These are phyloP conservation scores for Xenopus laevis DNA, from an alignment of 2,113 vertebrate genomes.

Conservation along the genomic window DNA sequence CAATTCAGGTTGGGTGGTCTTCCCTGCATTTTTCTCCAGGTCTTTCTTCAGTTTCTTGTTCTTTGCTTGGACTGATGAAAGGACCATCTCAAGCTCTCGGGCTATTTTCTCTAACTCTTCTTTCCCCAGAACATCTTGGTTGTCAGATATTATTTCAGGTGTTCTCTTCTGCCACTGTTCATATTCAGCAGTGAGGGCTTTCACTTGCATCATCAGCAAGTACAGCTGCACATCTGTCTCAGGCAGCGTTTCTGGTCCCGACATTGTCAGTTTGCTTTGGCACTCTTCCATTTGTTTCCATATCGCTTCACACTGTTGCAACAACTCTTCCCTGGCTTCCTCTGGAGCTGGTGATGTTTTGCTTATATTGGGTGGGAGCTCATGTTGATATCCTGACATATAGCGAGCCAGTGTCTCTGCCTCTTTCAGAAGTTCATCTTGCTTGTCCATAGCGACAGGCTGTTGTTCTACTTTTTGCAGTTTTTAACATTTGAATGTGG, in stretches of 20 bases:
- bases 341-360: background rate
- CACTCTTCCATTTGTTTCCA: constrained; percentile 63
- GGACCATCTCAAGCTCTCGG: constrained; percentile 55
- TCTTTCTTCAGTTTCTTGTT: constrained; percentile 58
- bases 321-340: constrained; percentile 49
- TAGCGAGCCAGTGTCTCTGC: constrained; percentile 32
- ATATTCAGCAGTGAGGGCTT: constrained; percentile 52
- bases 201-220: constrained; percentile 49
- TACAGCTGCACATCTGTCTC: constrained; percentile 51
- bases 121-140: no score
- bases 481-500: no score
- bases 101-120: constrained; percentile 63
- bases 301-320: constrained; percentile 58
- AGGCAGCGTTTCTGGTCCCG: constrained; percentile 35
- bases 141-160: no score
- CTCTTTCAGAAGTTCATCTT: no score
- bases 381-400: constrained; percentile 48
- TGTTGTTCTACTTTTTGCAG: no score
- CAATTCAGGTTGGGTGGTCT: no score
- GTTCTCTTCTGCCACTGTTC: constrained; percentile 51
- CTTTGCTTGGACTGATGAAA: constrained; percentile 50
- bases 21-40: constrained; percentile 49
- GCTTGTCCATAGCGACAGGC: no score
- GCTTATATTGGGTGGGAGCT: constrained; percentile 32
- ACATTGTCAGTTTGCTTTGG: constrained; percentile 53